A percentile compares a stretch with the other conserved stretches of the same genome.
Conservation (phyloP, 2,888 invertebrate genomes). For the Caenorhabditis zanzibari region DNA sequence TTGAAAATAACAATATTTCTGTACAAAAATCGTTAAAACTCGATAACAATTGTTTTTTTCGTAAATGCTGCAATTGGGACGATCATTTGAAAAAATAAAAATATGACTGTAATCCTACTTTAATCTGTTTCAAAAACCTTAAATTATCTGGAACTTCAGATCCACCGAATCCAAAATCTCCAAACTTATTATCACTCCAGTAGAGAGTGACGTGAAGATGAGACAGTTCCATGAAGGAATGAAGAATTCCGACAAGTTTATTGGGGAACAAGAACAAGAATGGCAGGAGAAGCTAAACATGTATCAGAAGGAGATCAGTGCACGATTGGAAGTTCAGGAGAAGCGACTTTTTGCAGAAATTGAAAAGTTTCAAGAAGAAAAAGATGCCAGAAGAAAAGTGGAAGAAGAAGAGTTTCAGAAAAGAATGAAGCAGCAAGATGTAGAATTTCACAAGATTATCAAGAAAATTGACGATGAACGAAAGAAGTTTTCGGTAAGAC, state of each 20-base stretch:
- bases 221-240: conserved; percentile 19
- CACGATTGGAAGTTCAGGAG: conserved; percentile 40
- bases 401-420: conserved; percentile 37
- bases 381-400: neutral
- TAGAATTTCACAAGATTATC: conserved; percentile 27
- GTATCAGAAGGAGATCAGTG: conserved; percentile 49
- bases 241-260: conserved; percentile 10
- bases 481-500: conserved; percentile 18
- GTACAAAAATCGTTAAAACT: too few relatives aligned
- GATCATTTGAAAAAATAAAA: too few relatives aligned
- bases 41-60: too few relatives aligned
- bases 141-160: neutral
- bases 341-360: conserved; percentile 25
- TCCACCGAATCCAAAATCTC: conserved; percentile 4
- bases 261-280: conserved; percentile 39
- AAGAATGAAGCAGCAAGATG: conserved; percentile 17
- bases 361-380: conserved; percentile 35
- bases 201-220: conserved; percentile 20
- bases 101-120: too few relatives aligned
- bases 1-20: too few relatives aligned
- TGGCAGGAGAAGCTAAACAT: conserved; percentile 18
- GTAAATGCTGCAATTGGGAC: too few relatives aligned
- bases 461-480: conserved; percentile 28
- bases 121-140: too few relatives aligned
- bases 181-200: conserved; percentile 9